Evolutionary conservation across 1,140 invertebrate species (phyloP).

Genomic region (Drosophila ambigua): DNA sequence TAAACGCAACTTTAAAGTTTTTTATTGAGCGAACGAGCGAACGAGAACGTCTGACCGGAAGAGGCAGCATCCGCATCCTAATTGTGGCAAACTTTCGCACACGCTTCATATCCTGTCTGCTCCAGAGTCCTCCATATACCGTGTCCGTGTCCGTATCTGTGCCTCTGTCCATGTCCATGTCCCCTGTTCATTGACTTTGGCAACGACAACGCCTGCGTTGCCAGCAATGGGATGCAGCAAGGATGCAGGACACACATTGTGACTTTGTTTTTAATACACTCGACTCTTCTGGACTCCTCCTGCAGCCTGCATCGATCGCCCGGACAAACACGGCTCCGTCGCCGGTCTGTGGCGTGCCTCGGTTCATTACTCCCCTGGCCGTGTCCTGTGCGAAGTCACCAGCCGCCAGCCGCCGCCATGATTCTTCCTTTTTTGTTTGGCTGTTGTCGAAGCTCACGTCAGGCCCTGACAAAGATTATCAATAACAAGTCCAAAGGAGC

Average conservation of each 20-base stretch:
- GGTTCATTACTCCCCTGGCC: conserved; percentile 69
- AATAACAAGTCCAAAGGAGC: conserved; percentile 62
- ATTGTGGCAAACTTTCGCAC: conserved; percentile 78
- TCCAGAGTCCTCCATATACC: conserved; percentile 1
- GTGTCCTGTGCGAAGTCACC: conserved; percentile 33
- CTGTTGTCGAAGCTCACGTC: conserved; percentile 43
- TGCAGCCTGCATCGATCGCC: conserved; percentile 62
- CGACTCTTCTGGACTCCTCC: conserved; percentile 46
- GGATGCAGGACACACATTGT: conserved; percentile 68
- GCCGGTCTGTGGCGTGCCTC: conserved; percentile 54
- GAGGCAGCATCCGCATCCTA: conserved; percentile 56
- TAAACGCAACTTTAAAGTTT: conserved; percentile 80
- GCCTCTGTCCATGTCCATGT: conserved; percentile 50
- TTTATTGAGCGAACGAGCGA: conserved; percentile 63
- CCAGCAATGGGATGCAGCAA: conserved; percentile 23
- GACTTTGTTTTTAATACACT: conserved; percentile 82
- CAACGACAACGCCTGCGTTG: conserved; percentile 39
- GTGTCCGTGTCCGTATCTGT: conserved; percentile 32
- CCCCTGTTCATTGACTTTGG: conserved; percentile 79
- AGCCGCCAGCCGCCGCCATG: conserved; percentile 20
- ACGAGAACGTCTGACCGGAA: conserved; percentile 3
- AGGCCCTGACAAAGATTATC: conserved; percentile 73
- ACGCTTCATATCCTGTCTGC: conserved; percentile 64
- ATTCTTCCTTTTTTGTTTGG: conserved; percentile 38
- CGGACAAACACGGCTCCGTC: conserved; percentile 71